Conservation (phyloP, 2,888 invertebrate species). For the Agonopterix alstromeriana region DNA sequence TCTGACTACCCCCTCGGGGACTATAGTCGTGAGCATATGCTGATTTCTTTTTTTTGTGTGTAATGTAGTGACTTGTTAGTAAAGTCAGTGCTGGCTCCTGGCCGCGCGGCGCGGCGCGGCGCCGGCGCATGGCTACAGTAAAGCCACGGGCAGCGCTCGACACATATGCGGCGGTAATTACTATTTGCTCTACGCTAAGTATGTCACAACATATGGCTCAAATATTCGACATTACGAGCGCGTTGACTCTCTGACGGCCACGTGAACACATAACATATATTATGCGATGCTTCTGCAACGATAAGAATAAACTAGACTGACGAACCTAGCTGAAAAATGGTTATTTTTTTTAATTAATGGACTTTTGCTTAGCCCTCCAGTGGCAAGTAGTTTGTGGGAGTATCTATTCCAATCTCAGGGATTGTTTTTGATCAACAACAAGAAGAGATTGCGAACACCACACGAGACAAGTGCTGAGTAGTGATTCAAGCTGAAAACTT, state of each 20-base stretch:
- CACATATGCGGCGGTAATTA: background rate
- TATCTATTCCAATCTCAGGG: no score
- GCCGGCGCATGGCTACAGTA: background rate
- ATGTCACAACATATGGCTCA: background rate
- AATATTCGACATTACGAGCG: background rate
- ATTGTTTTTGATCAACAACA: no score
- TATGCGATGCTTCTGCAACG: background rate
- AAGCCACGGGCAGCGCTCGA: background rate
- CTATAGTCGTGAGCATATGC: no score
- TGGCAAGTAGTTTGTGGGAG: no score
- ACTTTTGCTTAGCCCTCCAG: no score
- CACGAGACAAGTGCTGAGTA: no score
- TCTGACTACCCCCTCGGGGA: no score
- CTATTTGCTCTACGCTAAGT: background rate
- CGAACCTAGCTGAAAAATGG: background rate
- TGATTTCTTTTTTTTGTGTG: no score
- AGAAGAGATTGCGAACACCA: no score
- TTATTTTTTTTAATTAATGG: no score
- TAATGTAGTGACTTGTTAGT: no score
- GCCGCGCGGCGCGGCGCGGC: background rate
- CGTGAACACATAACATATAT: background rate
- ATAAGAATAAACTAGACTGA: background rate
- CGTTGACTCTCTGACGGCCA: background rate
- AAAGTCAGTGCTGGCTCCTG: background rate
- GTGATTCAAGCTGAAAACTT: no score